Conservation (phyloP, 2,113 vertebrate genomes). For the Nannobrachium achirus region DNA sequence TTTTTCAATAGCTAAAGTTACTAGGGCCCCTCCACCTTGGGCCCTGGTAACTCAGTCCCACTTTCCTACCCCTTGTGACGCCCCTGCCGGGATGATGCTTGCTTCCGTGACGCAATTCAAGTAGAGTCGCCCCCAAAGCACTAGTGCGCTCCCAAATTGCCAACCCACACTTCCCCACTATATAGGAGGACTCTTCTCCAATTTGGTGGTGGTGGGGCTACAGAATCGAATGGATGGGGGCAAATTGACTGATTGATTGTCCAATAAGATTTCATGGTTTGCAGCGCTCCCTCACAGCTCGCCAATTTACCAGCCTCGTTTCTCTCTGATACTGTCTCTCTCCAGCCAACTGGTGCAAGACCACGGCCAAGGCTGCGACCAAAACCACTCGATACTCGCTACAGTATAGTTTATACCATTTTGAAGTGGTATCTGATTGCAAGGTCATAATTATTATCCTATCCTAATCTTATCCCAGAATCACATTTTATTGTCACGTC, state of each 20-base stretch:
- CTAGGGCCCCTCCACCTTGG: too few species aligned
- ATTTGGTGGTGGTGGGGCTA: conserved; percentile 26
- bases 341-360: conserved; percentile 9
- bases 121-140: conserved; percentile 41
- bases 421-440: too few species aligned
- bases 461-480: too few species aligned
- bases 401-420: too few species aligned
- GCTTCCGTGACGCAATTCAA: conserved; percentile 29
- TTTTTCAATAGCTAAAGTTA: too few species aligned
- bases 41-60: too few species aligned
- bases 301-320: conserved; percentile 37
- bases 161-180: conserved; percentile 41
- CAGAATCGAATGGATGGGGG: conserved; percentile 21
- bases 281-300: conserved; percentile 18
- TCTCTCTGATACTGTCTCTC: conserved; percentile 15
- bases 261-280: conserved; percentile 54
- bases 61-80: too few species aligned
- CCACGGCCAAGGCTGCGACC: too few species aligned
- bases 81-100: conserved; percentile 33
- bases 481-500: too few species aligned
- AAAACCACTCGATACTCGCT: too few species aligned
- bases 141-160: conserved; percentile 36
- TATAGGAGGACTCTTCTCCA: conserved; percentile 20
- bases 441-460: too few species aligned
- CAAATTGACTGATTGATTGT: conserved; percentile 63